Conservation (phyloP, 2,888 invertebrate genomes). For the Rhingia campestris region DNA sequence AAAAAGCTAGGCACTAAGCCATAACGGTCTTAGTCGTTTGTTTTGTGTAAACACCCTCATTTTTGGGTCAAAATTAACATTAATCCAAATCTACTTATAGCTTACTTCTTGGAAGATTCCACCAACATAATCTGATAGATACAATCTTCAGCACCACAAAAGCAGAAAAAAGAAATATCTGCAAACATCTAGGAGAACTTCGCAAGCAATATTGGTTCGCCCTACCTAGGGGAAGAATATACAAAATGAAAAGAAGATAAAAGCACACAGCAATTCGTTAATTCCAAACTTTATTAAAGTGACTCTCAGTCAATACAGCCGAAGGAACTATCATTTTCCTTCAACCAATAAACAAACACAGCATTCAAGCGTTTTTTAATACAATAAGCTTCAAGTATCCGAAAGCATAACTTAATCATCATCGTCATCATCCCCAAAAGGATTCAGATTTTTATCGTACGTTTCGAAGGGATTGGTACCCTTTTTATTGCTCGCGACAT, state of each 20-base stretch:
- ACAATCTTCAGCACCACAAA: too few species aligned
- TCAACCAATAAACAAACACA: not conserved
- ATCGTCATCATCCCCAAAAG: slow-evolving; percentile 83
- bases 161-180: too few species aligned
- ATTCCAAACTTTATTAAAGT: slow-evolving; percentile 31
- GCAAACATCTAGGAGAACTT: too few species aligned
- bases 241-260: not conserved
- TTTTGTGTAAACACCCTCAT: too few species aligned
- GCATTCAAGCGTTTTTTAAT: slow-evolving; percentile 10
- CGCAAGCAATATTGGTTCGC: too few species aligned
- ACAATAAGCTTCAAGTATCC: slow-evolving; percentile 32
- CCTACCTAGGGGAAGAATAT: not conserved
- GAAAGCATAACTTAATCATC: slow-evolving; percentile 8
- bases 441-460: slow-evolving; percentile 90
- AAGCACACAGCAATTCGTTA: not conserved
- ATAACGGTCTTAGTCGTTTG: too few species aligned
- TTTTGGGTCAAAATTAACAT: too few species aligned
- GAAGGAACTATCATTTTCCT: not conserved
- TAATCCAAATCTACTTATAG: too few species aligned
- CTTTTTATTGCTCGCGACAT: not conserved
- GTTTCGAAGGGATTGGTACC: slow-evolving; percentile 85
- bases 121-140: too few species aligned
- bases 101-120: too few species aligned
- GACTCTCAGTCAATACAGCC: not conserved
- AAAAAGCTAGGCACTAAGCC: too few species aligned